phyloP scores from a whole-genome alignment of 37 sponge, comb jelly and placozoan genomes.

The Amphimedon queenslandica region DNA sequence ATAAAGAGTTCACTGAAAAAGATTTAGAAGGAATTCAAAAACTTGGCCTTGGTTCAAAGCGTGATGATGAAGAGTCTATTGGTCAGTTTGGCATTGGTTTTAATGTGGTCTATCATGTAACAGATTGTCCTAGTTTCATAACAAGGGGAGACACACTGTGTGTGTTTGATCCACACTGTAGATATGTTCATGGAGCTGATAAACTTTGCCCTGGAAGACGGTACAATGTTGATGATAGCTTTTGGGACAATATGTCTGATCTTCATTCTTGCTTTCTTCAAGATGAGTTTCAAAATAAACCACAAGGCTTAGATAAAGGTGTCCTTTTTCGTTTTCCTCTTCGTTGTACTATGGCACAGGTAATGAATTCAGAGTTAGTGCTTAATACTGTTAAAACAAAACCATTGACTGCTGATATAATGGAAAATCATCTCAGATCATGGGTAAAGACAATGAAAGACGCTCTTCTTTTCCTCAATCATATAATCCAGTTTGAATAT shows the following conservation, averaged over 20 bases:
- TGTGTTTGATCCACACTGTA: constrained; percentile 75
- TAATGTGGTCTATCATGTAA: constrained; percentile 85
- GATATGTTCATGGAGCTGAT: constrained; percentile 35
- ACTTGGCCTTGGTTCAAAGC: constrained; percentile 70
- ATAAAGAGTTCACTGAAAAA: constrained; percentile 50
- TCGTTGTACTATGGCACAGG: neutral
- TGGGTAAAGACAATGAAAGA: constrained; percentile 50
- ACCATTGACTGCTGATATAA: neutral
- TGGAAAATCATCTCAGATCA: constrained; percentile 1
- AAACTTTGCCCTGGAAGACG: constrained; percentile 31
- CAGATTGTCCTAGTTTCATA: constrained; percentile 83
- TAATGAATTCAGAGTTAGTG: neutral
- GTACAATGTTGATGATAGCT: constrained; percentile 33
- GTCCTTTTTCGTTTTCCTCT: constrained; percentile 42
- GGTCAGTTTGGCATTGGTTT: constrained; percentile 90
- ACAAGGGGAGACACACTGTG: constrained; percentile 67
- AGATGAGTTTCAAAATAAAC: neutral
- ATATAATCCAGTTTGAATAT: constrained; percentile 23
- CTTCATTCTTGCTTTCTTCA: constrained; percentile 22
- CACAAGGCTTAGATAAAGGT: constrained; percentile 9
- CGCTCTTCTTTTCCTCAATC: constrained; percentile 43
- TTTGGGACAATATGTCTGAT: constrained; percentile 18
- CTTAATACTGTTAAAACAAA: constrained; percentile 20
- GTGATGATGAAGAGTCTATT: constrained; percentile 59
- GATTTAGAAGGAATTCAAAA: constrained; percentile 77